Conservation (phyloP, 1,140 invertebrate species). For the Tenebrio molitor region DNA sequence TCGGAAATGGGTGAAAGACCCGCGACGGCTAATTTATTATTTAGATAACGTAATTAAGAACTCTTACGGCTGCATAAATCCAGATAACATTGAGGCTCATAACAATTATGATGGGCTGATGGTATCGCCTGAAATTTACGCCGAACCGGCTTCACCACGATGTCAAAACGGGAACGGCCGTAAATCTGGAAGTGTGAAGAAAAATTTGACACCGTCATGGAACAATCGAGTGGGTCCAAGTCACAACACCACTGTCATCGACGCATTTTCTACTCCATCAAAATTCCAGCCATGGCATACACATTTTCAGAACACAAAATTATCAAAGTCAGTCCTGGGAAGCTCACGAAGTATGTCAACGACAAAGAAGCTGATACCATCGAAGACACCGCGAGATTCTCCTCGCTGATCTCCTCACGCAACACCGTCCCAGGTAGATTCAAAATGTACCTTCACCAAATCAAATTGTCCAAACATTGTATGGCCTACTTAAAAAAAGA, state of each 20-base stretch:
- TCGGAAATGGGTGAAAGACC: slow-evolving; percentile 5
- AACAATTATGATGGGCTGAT: slow-evolving; percentile 20
- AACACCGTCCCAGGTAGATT: background rate
- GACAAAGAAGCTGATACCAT: background rate
- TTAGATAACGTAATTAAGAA: slow-evolving; percentile 21
- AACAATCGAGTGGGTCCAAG: no score
- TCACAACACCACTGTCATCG: no score
- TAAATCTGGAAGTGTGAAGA: no score
- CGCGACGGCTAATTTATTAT: slow-evolving; percentile 10
- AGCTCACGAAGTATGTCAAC: background rate
- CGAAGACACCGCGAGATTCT: background rate
- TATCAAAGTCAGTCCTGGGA: background rate
- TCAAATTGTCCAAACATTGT: background rate
- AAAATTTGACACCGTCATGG: no score
- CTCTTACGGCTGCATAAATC: background rate
- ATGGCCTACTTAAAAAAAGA: background rate
- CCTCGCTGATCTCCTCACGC: background rate
- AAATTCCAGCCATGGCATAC: background rate
- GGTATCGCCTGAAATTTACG: background rate
- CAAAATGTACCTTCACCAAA: slow-evolving; percentile 6
- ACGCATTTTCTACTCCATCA: background rate
- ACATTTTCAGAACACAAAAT: slow-evolving; percentile 6
- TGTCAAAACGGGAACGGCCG: background rate
- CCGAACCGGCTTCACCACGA: background rate
- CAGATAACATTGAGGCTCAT: background rate